phyloP scores from a whole-genome alignment of 2,888 invertebrate species.

The Leistus spinibarbis region DNA sequence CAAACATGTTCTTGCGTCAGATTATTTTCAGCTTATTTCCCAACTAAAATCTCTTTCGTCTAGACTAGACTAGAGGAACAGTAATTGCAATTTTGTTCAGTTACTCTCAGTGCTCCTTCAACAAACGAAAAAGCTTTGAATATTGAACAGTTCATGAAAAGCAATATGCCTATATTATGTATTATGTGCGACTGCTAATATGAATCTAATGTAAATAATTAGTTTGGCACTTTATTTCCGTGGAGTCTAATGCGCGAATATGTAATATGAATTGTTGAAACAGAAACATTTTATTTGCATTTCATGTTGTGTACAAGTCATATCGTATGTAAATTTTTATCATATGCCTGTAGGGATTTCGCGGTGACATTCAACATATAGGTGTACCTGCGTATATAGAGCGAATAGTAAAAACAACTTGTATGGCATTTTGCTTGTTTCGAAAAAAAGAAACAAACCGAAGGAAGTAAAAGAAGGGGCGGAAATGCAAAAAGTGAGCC shows the following conservation, averaged over 20 bases:
- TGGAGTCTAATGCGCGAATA: not conserved
- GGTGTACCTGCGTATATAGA: not conserved
- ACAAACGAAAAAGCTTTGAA: too few species aligned
- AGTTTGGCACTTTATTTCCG: not conserved
- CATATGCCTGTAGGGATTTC: not conserved
- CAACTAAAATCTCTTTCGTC: too few species aligned
- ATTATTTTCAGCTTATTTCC: too few species aligned
- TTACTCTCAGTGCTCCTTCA: too few species aligned
- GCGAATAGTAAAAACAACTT: not conserved
- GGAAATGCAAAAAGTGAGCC: not conserved
- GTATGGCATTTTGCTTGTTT: not conserved
- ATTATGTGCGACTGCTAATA: not conserved
- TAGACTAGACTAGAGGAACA: too few species aligned
- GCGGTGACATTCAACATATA: not conserved
- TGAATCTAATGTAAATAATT: not conserved
- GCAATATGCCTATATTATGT: too few species aligned
- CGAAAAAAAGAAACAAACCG: not conserved
- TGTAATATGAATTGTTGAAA: not conserved
- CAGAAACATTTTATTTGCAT: not conserved
- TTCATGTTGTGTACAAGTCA: not conserved
- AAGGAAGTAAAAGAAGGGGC: not conserved
- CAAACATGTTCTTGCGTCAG: too few species aligned
- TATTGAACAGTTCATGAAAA: too few species aligned
- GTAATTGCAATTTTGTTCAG: too few species aligned
- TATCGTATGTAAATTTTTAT: not conserved